Evolutionary conservation across 2,888 invertebrate genomes (phyloP), one percentile per base, ranked within the genome.

Genomic region (Clivina fossor): DNA sequence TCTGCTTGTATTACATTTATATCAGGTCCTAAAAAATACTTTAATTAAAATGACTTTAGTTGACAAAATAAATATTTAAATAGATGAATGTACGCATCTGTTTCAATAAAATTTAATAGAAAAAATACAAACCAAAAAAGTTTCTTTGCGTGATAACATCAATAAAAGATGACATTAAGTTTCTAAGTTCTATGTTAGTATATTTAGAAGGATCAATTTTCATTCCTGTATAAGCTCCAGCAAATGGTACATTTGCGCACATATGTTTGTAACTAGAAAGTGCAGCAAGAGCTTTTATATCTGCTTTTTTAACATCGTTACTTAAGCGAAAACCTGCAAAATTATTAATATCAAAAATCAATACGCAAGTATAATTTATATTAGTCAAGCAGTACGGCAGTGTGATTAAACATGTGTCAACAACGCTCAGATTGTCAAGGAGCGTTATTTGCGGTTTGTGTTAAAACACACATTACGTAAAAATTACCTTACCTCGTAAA

Each of bases 171-270:
- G 62, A 57, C 1, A 71, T 51, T 30, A 71, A 65, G n/a, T 58
- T 57, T 44, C 65, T 60, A 32, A 72, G 46, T 60, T 73, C 74
- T 2, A 60, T 47, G 15, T 62, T 41, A 1, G 65, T 61, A 58
- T 70, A 70, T 13, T 63, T 33, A 19, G 51, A 56, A 1, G 68
- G 67, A 41, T 66, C 53, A 5, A 72, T 66, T 63, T 69, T 68
- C 4, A 74, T 63, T 4, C 70, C 71, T 5, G 71, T 72, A 59
- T 68, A 66, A 0, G 69, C 67, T 3, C 74, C 73, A 15, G 65
- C 62, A 60, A 71, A 62, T 8, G 67, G 65, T 8, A 71, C 66
- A 1, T 71, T 70, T 60, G 71, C 62, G 33, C 69, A 69, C 7
- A 68, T 66, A 54, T 71, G 65, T 58, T 68, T 68, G 58, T 69